Percentiles rank a stretch among this genome's conserved stretches.
Evolutionary conservation across 2,888 invertebrate genomes (phyloP).

Genomic region (Caenorhabditis plicata): DNA sequence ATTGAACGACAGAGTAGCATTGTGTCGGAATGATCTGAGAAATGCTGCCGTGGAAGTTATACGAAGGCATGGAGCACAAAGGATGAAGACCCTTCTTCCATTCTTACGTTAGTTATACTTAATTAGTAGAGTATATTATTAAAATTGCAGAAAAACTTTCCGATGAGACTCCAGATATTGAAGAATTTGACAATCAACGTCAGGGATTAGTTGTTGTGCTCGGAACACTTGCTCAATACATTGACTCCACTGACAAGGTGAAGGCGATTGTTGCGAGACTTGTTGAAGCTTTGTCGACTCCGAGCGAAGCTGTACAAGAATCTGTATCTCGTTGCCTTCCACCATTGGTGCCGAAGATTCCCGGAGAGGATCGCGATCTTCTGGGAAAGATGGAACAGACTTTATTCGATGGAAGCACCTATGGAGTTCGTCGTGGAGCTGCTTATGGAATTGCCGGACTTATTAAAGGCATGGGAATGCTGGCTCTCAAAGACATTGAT

Average conservation of each 20-base stretch:
- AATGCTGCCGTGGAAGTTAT: conserved; percentile 88
- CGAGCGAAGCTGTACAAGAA: conserved; percentile 95
- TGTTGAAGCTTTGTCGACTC: conserved; percentile 87
- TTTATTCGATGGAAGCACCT: conserved; percentile 85
- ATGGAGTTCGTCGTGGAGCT: conserved; percentile 90
- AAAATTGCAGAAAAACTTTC: conserved; percentile 28
- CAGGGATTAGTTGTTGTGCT: conserved; percentile 92
- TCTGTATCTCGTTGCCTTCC: conserved; percentile 94
- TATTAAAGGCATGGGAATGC: conserved; percentile 93
- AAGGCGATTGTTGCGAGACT: conserved; percentile 83
- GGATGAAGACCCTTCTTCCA: conserved; percentile 66
- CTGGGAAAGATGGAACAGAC: conserved; percentile 84
- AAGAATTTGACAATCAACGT: conserved; percentile 82
- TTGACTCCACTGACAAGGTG: conserved; percentile 71
- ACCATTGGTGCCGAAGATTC: conserved; percentile 86
- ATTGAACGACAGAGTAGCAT: conserved; percentile 81
- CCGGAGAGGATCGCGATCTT: conserved; percentile 85
- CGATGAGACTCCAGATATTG: conserved; percentile 53
- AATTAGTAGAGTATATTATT: background rate
- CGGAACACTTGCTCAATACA: conserved; percentile 85
- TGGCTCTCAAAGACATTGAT: conserved; percentile 87
- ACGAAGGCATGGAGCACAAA: conserved; percentile 84
- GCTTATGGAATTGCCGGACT: conserved; percentile 86
- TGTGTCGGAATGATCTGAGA: conserved; percentile 82
- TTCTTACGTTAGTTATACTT: conserved; percentile 41